Percentiles rank a stretch among this genome's conserved stretches.
These are phyloP conservation scores for Calidris pygmaea DNA, from an alignment of 2,113 vertebrate species.

Conservation along the genomic window DNA sequence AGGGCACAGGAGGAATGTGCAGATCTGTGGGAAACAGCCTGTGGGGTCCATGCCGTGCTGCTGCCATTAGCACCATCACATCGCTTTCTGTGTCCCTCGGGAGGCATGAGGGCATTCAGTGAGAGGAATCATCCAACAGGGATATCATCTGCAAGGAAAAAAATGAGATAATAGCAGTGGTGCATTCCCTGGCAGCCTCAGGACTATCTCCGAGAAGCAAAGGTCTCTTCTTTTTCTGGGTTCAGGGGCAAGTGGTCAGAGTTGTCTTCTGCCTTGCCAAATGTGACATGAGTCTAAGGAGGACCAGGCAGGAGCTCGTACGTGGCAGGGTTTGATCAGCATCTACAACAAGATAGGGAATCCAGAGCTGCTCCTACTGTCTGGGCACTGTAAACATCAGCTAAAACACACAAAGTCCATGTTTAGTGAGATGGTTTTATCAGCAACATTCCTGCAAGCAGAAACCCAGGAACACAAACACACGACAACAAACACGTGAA, in stretches of 20 bases:
- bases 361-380: not conserved
- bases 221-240: not conserved
- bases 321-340: not conserved
- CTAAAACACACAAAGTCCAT: slow-evolving; percentile 9
- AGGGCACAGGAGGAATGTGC: not conserved
- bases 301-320: not conserved
- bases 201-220: not conserved
- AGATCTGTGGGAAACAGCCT: not conserved
- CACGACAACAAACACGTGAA: slow-evolving; percentile 51
- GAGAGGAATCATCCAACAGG: not conserved
- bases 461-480: slow-evolving; percentile 54
- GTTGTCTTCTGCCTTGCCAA: not conserved
- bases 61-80: rapidly evolving
- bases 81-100: not conserved
- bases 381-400: slow-evolving; percentile 40
- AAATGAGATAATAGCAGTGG: not conserved
- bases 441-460: slow-evolving; percentile 58
- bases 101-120: not conserved
- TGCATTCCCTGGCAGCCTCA: not conserved
- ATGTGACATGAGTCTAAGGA: not conserved
- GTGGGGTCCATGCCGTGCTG: not conserved
- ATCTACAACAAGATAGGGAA: not conserved
- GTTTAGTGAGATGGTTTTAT: slow-evolving; percentile 51
- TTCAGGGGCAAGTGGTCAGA: not conserved
- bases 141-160: not conserved